Percentiles rank a stretch among this genome's conserved stretches.
Conservation (phyloP, 2,797 vertebrate species). For the Phoxinus dragarum region DNA sequence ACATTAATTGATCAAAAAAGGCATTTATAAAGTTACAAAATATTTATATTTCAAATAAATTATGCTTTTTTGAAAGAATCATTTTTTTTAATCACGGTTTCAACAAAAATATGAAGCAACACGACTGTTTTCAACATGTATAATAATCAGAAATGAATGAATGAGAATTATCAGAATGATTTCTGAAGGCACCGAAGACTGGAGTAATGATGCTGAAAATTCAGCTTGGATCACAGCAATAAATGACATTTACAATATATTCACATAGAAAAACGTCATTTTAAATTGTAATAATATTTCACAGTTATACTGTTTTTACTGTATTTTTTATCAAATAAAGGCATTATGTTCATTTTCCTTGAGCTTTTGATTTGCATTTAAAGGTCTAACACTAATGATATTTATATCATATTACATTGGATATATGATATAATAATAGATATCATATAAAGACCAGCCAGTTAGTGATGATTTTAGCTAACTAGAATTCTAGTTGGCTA, state of each 20-base stretch:
- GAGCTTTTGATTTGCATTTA: background rate
- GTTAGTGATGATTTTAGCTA: background rate
- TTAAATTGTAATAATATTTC: background rate
- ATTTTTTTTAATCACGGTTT: background rate
- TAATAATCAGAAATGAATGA: background rate
- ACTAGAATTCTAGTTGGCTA: background rate
- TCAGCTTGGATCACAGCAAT: background rate
- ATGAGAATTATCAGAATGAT: background rate
- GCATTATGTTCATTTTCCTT: background rate
- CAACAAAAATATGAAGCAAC: background rate
- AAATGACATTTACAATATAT: background rate
- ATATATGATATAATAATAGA: background rate
- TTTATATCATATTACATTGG: background rate
- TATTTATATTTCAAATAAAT: background rate
- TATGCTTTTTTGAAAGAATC: background rate
- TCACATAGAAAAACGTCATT: background rate
- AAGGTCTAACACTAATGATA: background rate
- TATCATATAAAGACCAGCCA: background rate
- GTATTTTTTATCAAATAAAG: background rate
- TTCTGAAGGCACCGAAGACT: background rate
- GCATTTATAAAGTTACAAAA: background rate
- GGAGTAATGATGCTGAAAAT: background rate
- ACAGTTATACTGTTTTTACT: background rate
- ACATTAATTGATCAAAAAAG: too few species aligned
- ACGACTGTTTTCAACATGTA: background rate